Conservation (phyloP, 2,888 invertebrate genomes). For the Leptopilina drosophilae region DNA sequence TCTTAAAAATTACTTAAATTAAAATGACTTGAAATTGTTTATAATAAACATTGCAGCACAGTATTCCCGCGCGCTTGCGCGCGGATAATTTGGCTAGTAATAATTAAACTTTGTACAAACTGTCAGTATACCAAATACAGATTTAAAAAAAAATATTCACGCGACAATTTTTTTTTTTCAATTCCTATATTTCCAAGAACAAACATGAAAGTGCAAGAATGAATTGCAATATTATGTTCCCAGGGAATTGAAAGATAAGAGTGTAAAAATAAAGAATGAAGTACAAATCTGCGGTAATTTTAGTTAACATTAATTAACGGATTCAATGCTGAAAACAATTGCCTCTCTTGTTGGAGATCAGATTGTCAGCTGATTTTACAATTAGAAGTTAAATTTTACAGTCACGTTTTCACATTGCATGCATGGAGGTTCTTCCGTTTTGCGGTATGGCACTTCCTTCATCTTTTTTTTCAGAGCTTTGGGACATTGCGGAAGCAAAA, state of each 20-base stretch:
- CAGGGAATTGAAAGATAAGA: constrained; percentile 1
- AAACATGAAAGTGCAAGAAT: background rate
- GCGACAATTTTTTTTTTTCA: background rate
- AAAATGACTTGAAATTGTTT: too few species aligned
- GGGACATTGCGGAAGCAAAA: constrained; percentile 8
- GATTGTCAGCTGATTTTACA: constrained; percentile 28
- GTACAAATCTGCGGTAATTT: constrained; percentile 12
- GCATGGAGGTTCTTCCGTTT: constrained; percentile 22
- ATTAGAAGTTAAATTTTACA: constrained; percentile 21
- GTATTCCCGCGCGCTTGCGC: too few species aligned
- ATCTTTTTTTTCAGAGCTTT: background rate
- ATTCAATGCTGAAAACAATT: constrained; percentile 30
- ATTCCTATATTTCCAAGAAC: background rate
- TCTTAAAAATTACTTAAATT: too few species aligned
- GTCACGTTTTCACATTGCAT: constrained; percentile 29
- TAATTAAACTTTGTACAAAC: too few species aligned
- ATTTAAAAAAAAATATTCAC: too few species aligned
- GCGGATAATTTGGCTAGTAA: too few species aligned
- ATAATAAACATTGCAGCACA: too few species aligned
- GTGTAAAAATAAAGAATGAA: background rate
- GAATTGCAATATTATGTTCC: constrained; percentile 22
- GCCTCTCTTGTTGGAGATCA: background rate
- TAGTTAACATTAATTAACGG: constrained; percentile 30
- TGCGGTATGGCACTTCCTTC: constrained; percentile 11
- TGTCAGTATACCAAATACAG: too few species aligned